phyloP scores from a whole-genome alignment of 2,797 vertebrate genomes.

The Lophotriccus pileatus region DNA sequence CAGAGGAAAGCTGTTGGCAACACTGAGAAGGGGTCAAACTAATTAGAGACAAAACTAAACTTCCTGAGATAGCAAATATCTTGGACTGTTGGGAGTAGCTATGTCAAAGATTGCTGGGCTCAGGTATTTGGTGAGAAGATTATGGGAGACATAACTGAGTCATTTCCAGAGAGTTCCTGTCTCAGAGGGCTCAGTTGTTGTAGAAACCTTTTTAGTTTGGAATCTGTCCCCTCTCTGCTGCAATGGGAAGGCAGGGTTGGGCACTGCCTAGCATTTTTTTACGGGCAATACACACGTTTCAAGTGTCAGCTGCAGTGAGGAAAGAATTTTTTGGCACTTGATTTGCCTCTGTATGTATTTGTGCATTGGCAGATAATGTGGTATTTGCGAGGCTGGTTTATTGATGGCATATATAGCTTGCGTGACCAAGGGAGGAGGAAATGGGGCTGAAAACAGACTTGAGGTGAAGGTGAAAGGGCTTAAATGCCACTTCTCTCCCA shows the following conservation, averaged over 20 bases:
- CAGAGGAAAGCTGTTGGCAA: not conserved
- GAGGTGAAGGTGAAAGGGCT: not conserved
- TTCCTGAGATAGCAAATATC: not conserved
- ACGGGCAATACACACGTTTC: not conserved
- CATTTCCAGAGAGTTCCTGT: not conserved
- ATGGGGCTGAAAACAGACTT: not conserved
- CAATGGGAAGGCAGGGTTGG: not conserved
- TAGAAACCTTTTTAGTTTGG: not conserved
- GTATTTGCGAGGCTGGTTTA: not conserved
- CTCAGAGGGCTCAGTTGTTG: not conserved
- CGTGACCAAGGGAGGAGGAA: not conserved
- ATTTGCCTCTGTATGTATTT: not conserved
- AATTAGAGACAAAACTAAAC: not conserved
- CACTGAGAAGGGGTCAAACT: not conserved
- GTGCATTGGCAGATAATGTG: not conserved
- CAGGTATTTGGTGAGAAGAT: not conserved
- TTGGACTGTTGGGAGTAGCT: not conserved
- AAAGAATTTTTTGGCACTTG: not conserved
- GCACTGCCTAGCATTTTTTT: not conserved
- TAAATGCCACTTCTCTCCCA: not conserved
- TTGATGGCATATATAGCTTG: rapidly evolving
- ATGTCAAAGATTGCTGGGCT: not conserved
- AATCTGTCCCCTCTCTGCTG: not conserved
- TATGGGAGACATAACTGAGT: not conserved
- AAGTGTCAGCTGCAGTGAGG: not conserved